Percentiles rank a stretch among this genome's conserved stretches.
Evolutionary conservation across 2,888 invertebrate species (phyloP).

Genomic region (Rhamnusium bicolor): DNA sequence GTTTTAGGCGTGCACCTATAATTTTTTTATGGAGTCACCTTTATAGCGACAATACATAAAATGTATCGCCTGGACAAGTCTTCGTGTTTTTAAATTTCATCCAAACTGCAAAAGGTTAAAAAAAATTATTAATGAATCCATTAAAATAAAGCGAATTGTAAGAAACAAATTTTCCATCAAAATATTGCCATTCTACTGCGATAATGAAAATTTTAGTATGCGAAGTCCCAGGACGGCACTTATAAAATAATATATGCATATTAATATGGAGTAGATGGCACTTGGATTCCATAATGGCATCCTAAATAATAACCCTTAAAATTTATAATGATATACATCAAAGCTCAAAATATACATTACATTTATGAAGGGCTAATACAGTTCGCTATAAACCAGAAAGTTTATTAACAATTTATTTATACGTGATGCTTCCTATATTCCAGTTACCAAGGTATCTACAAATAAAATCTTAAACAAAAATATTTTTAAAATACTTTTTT

Average conservation of each 20-base stretch:
- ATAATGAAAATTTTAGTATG: background rate
- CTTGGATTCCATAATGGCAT: constrained; percentile 5
- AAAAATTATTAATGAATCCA: too few species aligned
- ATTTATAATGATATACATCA: constrained; percentile 27
- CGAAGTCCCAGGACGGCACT: background rate
- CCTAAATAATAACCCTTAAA: constrained; percentile 25
- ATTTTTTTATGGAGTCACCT: too few species aligned
- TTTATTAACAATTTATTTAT: background rate
- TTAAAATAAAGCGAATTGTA: too few species aligned
- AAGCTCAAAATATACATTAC: constrained; percentile 20
- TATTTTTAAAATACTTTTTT: too few species aligned
- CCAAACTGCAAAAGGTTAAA: too few species aligned
- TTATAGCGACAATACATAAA: too few species aligned
- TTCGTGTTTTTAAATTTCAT: too few species aligned
- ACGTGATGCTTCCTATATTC: background rate
- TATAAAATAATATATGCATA: constrained; percentile 21
- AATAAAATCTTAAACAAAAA: too few species aligned
- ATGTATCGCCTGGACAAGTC: too few species aligned
- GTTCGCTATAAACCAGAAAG: constrained; percentile 6
- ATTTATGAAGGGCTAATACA: constrained; percentile 1
- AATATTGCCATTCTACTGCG: too few species aligned
- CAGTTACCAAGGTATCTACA: background rate
- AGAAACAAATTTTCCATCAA: too few species aligned
- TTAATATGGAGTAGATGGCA: constrained; percentile 16
- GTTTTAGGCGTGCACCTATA: too few species aligned